A percentile compares a stretch with the other conserved stretches of the same genome.
These are phyloP conservation scores for Heterodera carotae DNA, from an alignment of 1,140 invertebrate species.

Conservation along the genomic window DNA sequence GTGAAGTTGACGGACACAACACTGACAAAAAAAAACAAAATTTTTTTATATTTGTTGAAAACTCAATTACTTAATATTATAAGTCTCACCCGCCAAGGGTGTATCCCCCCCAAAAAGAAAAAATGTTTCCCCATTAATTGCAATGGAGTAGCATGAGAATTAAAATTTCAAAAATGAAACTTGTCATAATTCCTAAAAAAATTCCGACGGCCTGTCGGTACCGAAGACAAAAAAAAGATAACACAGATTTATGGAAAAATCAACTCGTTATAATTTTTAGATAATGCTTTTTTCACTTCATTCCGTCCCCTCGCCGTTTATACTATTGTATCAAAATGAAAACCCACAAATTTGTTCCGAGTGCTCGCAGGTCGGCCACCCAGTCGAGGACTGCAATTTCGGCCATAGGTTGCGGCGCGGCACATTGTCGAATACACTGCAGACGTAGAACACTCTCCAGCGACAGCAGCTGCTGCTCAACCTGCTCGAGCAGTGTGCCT, in stretches of 20 bases:
- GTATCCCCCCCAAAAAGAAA: too few species aligned
- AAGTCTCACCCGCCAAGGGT: too few species aligned
- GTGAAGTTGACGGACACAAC: slow-evolving; percentile 57
- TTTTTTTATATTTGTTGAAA: too few species aligned
- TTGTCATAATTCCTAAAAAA: neutral
- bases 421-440: slow-evolving; percentile 54
- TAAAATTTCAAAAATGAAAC: neutral
- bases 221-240: too few species aligned
- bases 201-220: too few species aligned
- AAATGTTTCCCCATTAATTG: neutral
- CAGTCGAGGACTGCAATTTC: slow-evolving; percentile 55
- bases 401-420: slow-evolving; percentile 50
- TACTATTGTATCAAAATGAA: neutral
- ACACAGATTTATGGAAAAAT: too few species aligned
- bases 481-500: slow-evolving; percentile 49
- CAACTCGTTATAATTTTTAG: neutral
- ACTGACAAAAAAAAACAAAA: slow-evolving; percentile 40
- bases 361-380: slow-evolving; percentile 48
- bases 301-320: too few species aligned
- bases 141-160: neutral
- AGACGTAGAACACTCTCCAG: slow-evolving; percentile 53
- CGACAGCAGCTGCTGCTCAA: slow-evolving; percentile 48
- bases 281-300: neutral
- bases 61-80: too few species aligned
- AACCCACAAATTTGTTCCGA: slow-evolving; percentile 23